Base-by-base conservation (phyloP, 2,888 invertebrate species). In the Tiphia femorata region DNA sequence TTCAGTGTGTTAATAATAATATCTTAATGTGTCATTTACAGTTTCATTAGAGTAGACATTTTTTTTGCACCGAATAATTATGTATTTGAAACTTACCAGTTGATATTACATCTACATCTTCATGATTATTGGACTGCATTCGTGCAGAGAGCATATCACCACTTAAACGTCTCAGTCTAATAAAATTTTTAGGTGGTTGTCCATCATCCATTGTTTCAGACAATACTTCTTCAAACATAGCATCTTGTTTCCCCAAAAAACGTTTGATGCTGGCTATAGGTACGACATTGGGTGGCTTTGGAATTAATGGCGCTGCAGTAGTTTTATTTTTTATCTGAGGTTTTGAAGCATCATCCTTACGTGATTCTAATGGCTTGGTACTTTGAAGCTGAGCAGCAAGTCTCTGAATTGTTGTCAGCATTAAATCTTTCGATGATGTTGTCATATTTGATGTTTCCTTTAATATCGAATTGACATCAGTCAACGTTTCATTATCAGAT, bases 141-240 rank as follows among this genome's bases (percentile, higher is more conserved):
- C 41, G 57, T 10, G 62, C 37, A 1, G 84, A 86, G 2, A 86
- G 70, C 30, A 80, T 82, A 60, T 87, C 86, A 2, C 86, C 86
- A 56, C 85, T 85, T 7, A 87, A 67, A 46, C 85, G 76, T 23
- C 86, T 77, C 27, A 84, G 64, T 51, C 85, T 77, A 40, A 85
- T 73, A 83, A 74, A 86, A 82, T 75, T 85, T 72, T 73, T 72
- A 0, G 70, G 70, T 27, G 63, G 47, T 33, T 33, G 44, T 10
- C 44, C 35, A 2, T 54, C 55, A 2, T 48, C 53, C 16, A 10
- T 2, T n/a, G 40, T 55, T 23, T 65, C 64, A 59, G 25, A 73
- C 8, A 33, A 25, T 16, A 30, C 75, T 10, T 77, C 80, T 49
- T 74, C 50, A n/a, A 50, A 25, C 27, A 27, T 58, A 2, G 27